These are phyloP conservation scores for Drosophila micromelanica DNA, from an alignment of 1,140 invertebrate genomes.

Conservation along the genomic window DNA sequence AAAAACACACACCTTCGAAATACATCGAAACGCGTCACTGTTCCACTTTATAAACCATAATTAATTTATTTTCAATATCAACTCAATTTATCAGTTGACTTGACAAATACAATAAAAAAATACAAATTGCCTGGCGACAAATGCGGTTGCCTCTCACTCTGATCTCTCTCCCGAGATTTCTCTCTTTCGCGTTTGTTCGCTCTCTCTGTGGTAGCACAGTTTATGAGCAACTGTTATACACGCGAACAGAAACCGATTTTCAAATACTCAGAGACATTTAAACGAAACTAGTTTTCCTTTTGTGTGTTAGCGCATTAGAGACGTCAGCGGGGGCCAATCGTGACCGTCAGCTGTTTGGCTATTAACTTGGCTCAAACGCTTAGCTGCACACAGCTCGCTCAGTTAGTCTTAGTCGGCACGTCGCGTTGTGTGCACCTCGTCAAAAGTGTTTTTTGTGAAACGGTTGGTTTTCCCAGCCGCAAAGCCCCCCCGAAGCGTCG, in stretches of 20 bases:
- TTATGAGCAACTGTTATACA: slow-evolving; percentile 47
- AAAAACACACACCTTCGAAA: background rate
- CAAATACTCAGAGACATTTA: slow-evolving; percentile 60
- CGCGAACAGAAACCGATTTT: slow-evolving; percentile 45
- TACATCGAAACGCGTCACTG: slow-evolving; percentile 16
- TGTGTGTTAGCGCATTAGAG: slow-evolving; percentile 39
- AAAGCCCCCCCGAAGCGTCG: background rate
- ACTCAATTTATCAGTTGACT: slow-evolving; percentile 81
- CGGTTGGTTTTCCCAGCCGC: slow-evolving; percentile 39
- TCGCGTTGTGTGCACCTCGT: slow-evolving; percentile 70
- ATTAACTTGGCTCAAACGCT: slow-evolving; percentile 59
- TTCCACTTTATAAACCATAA: slow-evolving; percentile 62
- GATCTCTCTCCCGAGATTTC: slow-evolving; percentile 1
- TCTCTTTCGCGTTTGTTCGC: slow-evolving; percentile 8
- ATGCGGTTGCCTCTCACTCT: slow-evolving; percentile 6
- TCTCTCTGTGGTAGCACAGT: slow-evolving; percentile 52
- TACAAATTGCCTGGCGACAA: slow-evolving; percentile 59
- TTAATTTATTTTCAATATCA: slow-evolving; percentile 83
- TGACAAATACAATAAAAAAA: slow-evolving; percentile 76
- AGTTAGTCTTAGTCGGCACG: slow-evolving; percentile 73
- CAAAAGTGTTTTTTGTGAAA: slow-evolving; percentile 55
- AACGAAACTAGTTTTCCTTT: slow-evolving; percentile 75
- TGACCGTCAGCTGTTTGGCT: slow-evolving; percentile 64
- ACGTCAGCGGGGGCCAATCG: slow-evolving; percentile 10
- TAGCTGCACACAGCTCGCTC: slow-evolving; percentile 44